Evolutionary conservation across 2,888 invertebrate species (phyloP), one percentile per base, ranked within the genome.

Genomic region (Alitta virens): DNA sequence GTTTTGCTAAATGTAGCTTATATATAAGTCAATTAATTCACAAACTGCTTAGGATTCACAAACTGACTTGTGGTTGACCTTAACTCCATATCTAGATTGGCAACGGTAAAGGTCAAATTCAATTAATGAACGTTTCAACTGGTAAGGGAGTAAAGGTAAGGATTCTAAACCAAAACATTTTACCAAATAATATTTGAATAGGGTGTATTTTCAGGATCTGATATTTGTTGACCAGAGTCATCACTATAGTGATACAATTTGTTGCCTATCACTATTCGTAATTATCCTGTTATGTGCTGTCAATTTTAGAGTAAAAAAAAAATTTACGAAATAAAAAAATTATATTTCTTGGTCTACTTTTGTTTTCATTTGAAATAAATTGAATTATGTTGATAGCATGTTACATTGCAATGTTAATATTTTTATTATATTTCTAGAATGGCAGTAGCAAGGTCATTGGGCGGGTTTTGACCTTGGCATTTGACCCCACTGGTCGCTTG

Each of bases 41-140:
- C 40, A 40, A 12, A 40, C 40, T 40, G 9, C 9, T 16, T 12
- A 40, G 40, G 9, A 40, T 40, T 40, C 16, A 16, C 40, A 40
- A 16, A 40, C 16, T 40, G 9, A 9, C 9, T 40, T 46, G 7
- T 46, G 18, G 7, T 46, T 46, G 5, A 9, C n/a, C 46, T 46
- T 46, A n/a, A 18, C 18, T n/a, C 1, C n/a, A 1, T 21, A 61
- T n/a, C n/a, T n/a, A 81, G 79, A 79, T 75, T 40, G 81, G 81
- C n/a, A 80, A 75, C 67, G 74, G 75, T 57, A 74, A 86, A 72
- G 90, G 91, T 14, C 86, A 89, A 82, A 86, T 93, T 1, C 88
- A 89, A 75, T 88, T 91, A 21, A 85, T 91, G 53, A 93, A 93
- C 78, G 87, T 92, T 38, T 93, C 92, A 0, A 92, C 92, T 1